Evolutionary conservation across 2,888 invertebrate species (phyloP), one percentile per base, ranked within the genome.

Genomic region (Deilephila porcellus): DNA sequence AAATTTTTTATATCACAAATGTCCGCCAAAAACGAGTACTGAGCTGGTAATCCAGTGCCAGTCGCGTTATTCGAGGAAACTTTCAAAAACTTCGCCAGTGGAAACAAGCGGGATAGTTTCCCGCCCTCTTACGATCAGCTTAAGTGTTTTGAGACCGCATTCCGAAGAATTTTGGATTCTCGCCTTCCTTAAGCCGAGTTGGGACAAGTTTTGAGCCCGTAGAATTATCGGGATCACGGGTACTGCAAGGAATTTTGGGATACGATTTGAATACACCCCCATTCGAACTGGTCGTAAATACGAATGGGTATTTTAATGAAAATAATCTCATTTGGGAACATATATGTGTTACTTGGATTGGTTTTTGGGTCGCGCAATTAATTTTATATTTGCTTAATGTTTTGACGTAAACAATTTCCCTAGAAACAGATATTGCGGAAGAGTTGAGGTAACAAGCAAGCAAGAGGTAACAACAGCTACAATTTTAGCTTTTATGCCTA

Each of bases 211-310:
- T 71, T n/a, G 71, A 60, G 71, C 25, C 34, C 45, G 60, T n/a
- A 71, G 73, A 74, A 76, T 77, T 77, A 76, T 75, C 73, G 75
- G 73, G 76, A 73, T 76, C 72, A 73, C 70, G 17, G 37, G 63
- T 74, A 70, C 17, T 60, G 52, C 74, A 14, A 52, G 45, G 60
- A 72, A 74, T 73, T 71, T 52, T 32, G 59, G 53, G 4, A 74
- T 70, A 52, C 62, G 45, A 63, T 70, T 71, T 73, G 63, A 60
- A 59, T 73, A 56, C 11, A 45, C 37, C 37, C 37, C n/a, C 14
- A 34, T 32, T 34, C 8, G 37, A 37, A 64, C 11, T 45, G 45
- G 20, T 20, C 37, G 25, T 19, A 29, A 17, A 67, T 67, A 25
- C 45, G 17, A 20, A 67, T 25, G 56, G n/a, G 17, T 25, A 52